A percentile compares a stretch with the other conserved stretches of the same genome.
phyloP scores from a whole-genome alignment of 2,113 vertebrate species.

The Oreochromis spilurus region DNA sequence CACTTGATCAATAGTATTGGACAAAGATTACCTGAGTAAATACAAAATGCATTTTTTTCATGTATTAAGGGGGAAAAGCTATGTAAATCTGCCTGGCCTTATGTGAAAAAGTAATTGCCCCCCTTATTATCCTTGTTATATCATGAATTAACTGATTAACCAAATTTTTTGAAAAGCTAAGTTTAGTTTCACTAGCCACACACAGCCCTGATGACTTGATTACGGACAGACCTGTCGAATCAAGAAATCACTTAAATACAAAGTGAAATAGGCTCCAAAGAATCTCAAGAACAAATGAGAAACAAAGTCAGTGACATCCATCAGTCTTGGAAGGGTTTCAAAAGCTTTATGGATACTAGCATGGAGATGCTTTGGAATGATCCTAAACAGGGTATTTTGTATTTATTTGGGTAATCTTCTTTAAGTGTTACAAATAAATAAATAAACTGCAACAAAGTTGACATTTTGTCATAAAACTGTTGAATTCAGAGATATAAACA shows the following conservation, averaged over 20 bases:
- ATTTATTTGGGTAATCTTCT: neutral
- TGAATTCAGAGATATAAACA: neutral
- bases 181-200: neutral
- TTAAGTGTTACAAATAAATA: neutral
- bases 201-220: neutral
- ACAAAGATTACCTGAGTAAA: neutral
- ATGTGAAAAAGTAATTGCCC: neutral
- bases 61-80: neutral
- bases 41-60: neutral
- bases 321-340: neutral
- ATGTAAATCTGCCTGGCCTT: neutral
- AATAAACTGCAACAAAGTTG: neutral
- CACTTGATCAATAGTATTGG: neutral
- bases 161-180: no score
- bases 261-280: neutral
- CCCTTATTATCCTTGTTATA: no score
- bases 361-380: fast-evolving
- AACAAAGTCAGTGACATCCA: neutral
- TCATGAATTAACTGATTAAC: no score
- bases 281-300: neutral
- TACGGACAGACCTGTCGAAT: neutral
- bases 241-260: neutral
- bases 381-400: neutral
- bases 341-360: neutral
- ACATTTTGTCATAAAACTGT: neutral